Evolutionary conservation across 1,140 invertebrate species (phyloP), one percentile per base, ranked within the genome.

Genomic region (Drosophila ohnishii): DNA sequence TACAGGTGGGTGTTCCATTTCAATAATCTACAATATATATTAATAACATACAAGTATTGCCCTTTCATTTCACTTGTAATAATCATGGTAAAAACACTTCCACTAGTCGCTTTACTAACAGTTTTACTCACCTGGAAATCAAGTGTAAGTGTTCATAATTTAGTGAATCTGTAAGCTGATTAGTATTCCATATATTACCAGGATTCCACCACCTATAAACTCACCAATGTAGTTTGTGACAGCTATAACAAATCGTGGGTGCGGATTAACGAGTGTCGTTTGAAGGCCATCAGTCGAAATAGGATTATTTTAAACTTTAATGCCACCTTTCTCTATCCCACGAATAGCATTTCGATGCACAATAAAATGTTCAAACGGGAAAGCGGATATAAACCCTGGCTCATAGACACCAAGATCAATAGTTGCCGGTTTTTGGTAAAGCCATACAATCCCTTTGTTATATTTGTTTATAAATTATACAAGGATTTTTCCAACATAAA

Each of bases 211-310:
- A 19, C 25, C 10, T 64, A 56, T 19, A 64, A 57, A 13, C 28
- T 63, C 10, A 55, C 60, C 7, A 63, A 63, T 30, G 60, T 42
- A 8, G 5, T 16, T 22, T 63, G 60, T 9, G 28, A 10, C 28
- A 63, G 60, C 8, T 55, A 55, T 10, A 63, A 63, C 14, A n/a
- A 44, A 13, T 53, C 37, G 9, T 63, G 60, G 60, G 14, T 65
- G 10, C 16, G 11, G 8, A 57, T 65, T 7, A 65, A 64, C 35
- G 30, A 34, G 6, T 58, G 42, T 5, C 55, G 60, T 14, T 25
- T 63, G 28, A 63, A 63, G 60, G 60, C 61, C 3, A n/a, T 65
- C 7, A 32, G 11, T 45, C 53, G 55, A 6, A 34, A 58, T 22
- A 44, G 2, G 9, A 28, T 28, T n/a, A 6, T 51, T n/a, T 35